phyloP scores from a whole-genome alignment of 2,888 invertebrate species.

The Pristionchus fissidentatus region DNA sequence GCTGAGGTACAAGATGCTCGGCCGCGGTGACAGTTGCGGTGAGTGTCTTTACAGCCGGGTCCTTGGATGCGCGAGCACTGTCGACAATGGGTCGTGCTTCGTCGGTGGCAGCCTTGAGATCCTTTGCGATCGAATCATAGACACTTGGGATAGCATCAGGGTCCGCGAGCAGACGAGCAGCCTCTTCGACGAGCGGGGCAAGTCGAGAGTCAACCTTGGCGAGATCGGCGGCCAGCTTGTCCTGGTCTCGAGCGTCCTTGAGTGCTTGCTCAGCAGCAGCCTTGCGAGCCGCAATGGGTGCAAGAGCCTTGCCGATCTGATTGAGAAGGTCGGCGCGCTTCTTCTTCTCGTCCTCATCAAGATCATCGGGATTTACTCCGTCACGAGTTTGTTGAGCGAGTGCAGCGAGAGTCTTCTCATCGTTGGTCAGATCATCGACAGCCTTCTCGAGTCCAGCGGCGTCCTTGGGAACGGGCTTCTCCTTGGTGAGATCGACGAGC shows the following conservation, averaged over 20 bases:
- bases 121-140: conserved; percentile 55
- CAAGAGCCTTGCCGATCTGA: conserved; percentile 40
- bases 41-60: conserved; percentile 32
- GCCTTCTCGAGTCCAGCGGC: conserved; percentile 45
- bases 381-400: conserved; percentile 31
- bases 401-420: conserved; percentile 36
- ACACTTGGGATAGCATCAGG: conserved; percentile 59
- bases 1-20: conserved; percentile 51
- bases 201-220: conserved; percentile 51
- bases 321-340: conserved; percentile 26
- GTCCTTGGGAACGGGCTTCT: conserved; percentile 24
- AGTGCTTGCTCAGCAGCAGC: conserved; percentile 53
- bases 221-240: conserved; percentile 10
- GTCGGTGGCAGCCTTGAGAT: conserved; percentile 53
- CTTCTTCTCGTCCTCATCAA: conserved; percentile 43
- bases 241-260: conserved; percentile 54
- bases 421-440: conserved; percentile 40
- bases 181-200: conserved; percentile 57
- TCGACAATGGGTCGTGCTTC: conserved; percentile 51
- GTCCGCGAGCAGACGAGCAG: conserved; percentile 55
- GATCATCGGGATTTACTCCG: conserved; percentile 47
- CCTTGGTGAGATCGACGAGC: conserved; percentile 49
- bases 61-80: conserved; percentile 24
- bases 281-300: conserved; percentile 26
- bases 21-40: conserved; percentile 41